These are phyloP conservation scores for Prorops nasuta DNA, from an alignment of 1,140 invertebrate species.

Conservation along the genomic window DNA sequence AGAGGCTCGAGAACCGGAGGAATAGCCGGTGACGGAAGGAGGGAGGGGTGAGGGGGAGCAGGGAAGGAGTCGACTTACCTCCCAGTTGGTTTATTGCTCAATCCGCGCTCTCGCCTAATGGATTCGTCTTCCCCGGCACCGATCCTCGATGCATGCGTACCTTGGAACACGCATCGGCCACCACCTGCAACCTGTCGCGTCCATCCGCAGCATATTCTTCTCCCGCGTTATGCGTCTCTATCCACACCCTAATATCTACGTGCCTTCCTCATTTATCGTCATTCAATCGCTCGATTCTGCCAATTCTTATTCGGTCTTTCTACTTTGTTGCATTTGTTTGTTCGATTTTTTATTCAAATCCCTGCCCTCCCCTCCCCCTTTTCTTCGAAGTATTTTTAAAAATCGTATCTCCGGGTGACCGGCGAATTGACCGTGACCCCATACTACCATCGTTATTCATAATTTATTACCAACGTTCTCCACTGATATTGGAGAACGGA, in stretches of 20 bases:
- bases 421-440: too few species aligned
- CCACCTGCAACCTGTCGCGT: conserved; percentile 22
- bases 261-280: conserved; percentile 3
- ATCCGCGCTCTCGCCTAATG: conserved; percentile 52
- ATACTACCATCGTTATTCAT: too few species aligned
- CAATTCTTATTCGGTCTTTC: background rate
- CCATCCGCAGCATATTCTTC: conserved; percentile 4
- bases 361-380: background rate
- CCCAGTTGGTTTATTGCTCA: conserved; percentile 56
- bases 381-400: too few species aligned
- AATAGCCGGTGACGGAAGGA: background rate
- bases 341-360: background rate
- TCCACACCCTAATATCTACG: background rate
- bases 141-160: conserved; percentile 29
- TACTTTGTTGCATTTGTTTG: too few species aligned
- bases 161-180: conserved; percentile 26
- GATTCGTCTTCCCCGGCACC: conserved; percentile 45
- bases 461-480: too few species aligned
- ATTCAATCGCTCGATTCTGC: background rate
- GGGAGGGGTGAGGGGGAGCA: background rate
- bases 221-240: background rate
- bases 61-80: conserved; percentile 44
- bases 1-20: conserved; percentile 21
- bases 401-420: too few species aligned
- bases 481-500: too few species aligned